These are phyloP conservation scores for Equus quagga DNA, from an alignment of 2,113 vertebrate genomes.

Conservation along the genomic window DNA sequence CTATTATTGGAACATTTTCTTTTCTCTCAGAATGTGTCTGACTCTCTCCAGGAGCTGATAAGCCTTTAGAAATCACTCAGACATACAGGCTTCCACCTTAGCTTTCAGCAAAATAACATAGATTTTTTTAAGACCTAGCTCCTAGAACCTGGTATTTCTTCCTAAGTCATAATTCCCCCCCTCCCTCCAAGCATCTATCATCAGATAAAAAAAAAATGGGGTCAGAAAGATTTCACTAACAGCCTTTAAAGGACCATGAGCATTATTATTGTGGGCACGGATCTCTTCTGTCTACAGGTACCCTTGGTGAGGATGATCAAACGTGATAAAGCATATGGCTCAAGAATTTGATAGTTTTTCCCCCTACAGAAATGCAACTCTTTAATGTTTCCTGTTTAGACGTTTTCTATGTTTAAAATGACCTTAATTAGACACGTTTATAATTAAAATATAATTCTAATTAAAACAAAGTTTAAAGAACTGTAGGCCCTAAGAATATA, in stretches of 20 bases:
- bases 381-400: slow-evolving; percentile 28
- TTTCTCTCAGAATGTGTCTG: slow-evolving; percentile 48
- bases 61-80: slow-evolving; percentile 26
- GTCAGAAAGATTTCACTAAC: slow-evolving; percentile 14
- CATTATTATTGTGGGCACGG: background rate
- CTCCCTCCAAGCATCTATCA: background rate
- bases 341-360: slow-evolving; percentile 3
- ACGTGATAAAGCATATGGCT: slow-evolving; percentile 28
- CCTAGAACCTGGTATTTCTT: slow-evolving; percentile 39
- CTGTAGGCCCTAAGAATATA: background rate
- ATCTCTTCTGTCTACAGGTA: background rate
- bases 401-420: slow-evolving; percentile 46
- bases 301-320: background rate
- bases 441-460: slow-evolving; percentile 42
- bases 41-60: background rate
- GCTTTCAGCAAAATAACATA: slow-evolving; percentile 1
- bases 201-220: slow-evolving; percentile 41
- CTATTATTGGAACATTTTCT: background rate
- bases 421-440: background rate
- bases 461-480: slow-evolving; percentile 56
- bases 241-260: background rate
- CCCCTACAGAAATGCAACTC: background rate
- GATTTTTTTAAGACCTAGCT: slow-evolving; percentile 30
- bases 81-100: background rate
- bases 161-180: background rate